Evolutionary conservation across 2,797 vertebrate species (phyloP), one percentile per base, ranked within the genome.

Genomic region (Chelonia mydas): DNA sequence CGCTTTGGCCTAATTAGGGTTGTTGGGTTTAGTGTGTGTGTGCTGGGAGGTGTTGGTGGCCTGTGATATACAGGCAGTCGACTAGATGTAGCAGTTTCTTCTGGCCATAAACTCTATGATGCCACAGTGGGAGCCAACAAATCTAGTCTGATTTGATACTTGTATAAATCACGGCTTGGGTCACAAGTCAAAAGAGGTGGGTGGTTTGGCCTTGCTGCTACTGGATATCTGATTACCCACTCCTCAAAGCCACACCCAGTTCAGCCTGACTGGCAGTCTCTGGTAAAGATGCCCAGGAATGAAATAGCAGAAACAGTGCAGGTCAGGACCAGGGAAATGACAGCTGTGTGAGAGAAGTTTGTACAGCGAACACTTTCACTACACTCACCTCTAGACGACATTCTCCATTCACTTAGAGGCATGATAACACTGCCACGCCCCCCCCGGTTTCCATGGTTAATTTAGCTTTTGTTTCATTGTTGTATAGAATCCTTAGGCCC

Each of bases 381-480:
- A 1, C 0, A 7, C 16, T 61, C 27, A 91, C 72, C 85, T 88
- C 45, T 84, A 86, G 51, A 2, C 0, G 0, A 25, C 28, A 45
- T 9, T 28, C 55, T n/a, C 25, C 10, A 78, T 68, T 94, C 68
- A 88, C 37, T 84, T 82, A 84, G 3, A 88, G 54, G 23, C 90
- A 41, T 31, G 82, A 50, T 8, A 61, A 2, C 55, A 41, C 37
- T 9, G 41, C 41, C 41, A 41, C 13, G 41, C n/a, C 1, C 59
- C 31, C 8, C 5, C 9, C 2, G 65, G 33, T 21, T 21, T 21
- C n/a, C 9, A 5, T 23, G 68, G 10, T 41, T 41, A 72, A 72
- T 41, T 23, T 41, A 72, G 68, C n/a, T 72, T 94, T 94, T 92
- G 77, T 89, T 92, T 91, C 51, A 55, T 79, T 28, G 91, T 31